Evolutionary conservation across 2,797 vertebrate species (phyloP), one percentile per base, ranked within the genome.

Genomic region (Lycodopsis pacificus): DNA sequence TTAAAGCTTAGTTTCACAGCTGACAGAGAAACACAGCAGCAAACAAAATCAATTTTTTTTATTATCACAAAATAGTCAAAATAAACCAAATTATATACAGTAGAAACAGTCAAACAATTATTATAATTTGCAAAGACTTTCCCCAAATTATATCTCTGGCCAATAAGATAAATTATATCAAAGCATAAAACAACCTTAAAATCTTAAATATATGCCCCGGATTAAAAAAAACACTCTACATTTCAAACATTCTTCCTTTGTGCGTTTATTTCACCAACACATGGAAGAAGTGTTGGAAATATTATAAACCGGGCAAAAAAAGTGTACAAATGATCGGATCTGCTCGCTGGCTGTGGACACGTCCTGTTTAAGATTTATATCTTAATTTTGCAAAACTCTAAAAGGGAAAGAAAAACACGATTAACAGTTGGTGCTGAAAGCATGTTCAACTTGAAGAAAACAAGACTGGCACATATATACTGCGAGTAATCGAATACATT

Each of bases 51-150:
- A 76, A 71, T 85, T 67, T 72, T 34, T 34, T 94, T 94, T 93
- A 93, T 84, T 93, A 91, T 93, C 69, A 90, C 84, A 92, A 94
- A 92, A 93, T 92, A 88, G 71, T 77, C 61, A 84, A 63, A 79
- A 82, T 66, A 86, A 85, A 81, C 67, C 65, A 90, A 86, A 76
- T 75, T 46, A 73, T n/a, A 27, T 83, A 85, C 72, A 86, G 30
- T 77, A 76, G 88, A 79, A 77, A 81, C 72, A 76, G 38, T 61
- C 56, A 65, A 46, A 81, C 86, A 89, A 86, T 57, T 6, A 67
- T 77, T 68, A 64, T 44, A 30, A 84, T 79, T 76, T 78, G 68
- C 34, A 80, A 89, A 63, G 56, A 71, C 19, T 71, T 64, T 58
- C 27, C 58, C 27, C 40, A 90, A 87, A 79, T 57, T 25, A 81